These are phyloP conservation scores for Epizoanthus illoricatus DNA, from an alignment of 92 coral and sea anemone species.

Conservation along the genomic window DNA sequence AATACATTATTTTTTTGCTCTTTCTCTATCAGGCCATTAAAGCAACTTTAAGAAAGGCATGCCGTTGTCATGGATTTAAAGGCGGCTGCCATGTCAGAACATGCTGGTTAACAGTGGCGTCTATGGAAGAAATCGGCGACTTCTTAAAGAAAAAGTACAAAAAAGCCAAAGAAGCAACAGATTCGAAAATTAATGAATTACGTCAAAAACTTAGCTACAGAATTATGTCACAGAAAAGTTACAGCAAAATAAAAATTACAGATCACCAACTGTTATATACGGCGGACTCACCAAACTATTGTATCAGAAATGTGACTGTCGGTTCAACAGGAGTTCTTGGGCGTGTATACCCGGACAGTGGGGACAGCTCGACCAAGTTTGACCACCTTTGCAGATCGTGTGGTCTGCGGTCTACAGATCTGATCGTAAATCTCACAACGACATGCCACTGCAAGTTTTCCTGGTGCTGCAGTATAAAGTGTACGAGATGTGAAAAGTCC, in stretches of 20 bases:
- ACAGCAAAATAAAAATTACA: conserved; percentile 42
- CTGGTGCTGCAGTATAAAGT: conserved; percentile 83
- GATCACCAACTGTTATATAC: conserved; percentile 61
- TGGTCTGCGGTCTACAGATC: conserved; percentile 25
- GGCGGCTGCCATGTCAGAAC: conserved; percentile 67
- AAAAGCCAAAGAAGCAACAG: conserved; percentile 48
- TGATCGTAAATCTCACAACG: conserved; percentile 18
- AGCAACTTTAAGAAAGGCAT: conserved; percentile 55
- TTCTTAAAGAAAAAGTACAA: conserved; percentile 57
- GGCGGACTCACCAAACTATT: conserved; percentile 78
- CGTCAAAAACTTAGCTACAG: conserved; percentile 39
- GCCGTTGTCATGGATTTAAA: conserved; percentile 84
- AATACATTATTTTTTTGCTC: too few species aligned
- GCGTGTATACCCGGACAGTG: conserved; percentile 64
- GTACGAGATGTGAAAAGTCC: conserved; percentile 46
- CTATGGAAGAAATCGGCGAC: conserved; percentile 64
- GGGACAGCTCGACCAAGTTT: conserved; percentile 42
- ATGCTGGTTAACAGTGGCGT: conserved; percentile 60
- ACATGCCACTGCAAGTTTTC: conserved; percentile 81
- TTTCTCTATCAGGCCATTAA: conserved; percentile 56
- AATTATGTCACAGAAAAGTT: neutral
- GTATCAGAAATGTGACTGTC: conserved; percentile 45
- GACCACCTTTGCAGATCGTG: conserved; percentile 63
- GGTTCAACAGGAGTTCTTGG: conserved; percentile 79
- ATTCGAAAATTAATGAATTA: conserved; percentile 29